Evolutionary conservation across 2,113 vertebrate genomes (phyloP).

Genomic region (Rallus limicola): DNA sequence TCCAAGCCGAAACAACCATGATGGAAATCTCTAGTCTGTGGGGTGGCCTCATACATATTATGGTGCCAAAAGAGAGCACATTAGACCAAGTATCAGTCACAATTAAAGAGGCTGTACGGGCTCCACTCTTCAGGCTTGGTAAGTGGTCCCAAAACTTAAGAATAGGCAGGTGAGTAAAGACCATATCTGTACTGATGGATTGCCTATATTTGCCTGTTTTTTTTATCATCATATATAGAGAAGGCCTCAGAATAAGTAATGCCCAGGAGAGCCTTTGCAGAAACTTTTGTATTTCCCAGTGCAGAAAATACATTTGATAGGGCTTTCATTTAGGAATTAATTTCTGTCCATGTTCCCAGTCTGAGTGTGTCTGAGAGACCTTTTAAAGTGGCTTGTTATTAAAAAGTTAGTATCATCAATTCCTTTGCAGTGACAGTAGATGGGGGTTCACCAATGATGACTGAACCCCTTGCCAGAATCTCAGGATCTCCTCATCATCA

Average conservation of each 20-base stretch:
- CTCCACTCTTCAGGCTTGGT: slow-evolving; percentile 79
- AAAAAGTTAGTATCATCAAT: background rate
- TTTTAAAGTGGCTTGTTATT: background rate
- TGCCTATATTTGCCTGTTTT: background rate
- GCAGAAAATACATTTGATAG: background rate
- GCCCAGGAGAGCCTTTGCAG: background rate
- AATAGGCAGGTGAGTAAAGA: background rate
- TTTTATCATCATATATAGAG: background rate
- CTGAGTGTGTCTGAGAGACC: background rate
- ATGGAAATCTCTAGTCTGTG: slow-evolving; percentile 73
- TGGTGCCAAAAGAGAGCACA: slow-evolving; percentile 66
- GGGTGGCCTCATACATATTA: slow-evolving; percentile 76
- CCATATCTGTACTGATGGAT: background rate
- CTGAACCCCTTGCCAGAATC: background rate
- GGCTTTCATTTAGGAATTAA: background rate
- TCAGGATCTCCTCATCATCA: background rate
- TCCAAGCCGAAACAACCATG: slow-evolving; percentile 53
- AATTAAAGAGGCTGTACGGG: slow-evolving; percentile 69
- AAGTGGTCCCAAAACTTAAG: background rate
- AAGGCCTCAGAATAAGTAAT: background rate
- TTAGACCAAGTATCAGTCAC: slow-evolving; percentile 31
- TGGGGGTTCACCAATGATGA: background rate
- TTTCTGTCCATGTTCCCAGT: background rate
- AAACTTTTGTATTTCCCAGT: background rate
- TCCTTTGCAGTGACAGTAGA: background rate